A percentile compares a stretch with the other conserved stretches of the same genome.
These are phyloP conservation scores for Trachops cirrhosus DNA, from an alignment of 2,797 vertebrate species.

Conservation along the genomic window DNA sequence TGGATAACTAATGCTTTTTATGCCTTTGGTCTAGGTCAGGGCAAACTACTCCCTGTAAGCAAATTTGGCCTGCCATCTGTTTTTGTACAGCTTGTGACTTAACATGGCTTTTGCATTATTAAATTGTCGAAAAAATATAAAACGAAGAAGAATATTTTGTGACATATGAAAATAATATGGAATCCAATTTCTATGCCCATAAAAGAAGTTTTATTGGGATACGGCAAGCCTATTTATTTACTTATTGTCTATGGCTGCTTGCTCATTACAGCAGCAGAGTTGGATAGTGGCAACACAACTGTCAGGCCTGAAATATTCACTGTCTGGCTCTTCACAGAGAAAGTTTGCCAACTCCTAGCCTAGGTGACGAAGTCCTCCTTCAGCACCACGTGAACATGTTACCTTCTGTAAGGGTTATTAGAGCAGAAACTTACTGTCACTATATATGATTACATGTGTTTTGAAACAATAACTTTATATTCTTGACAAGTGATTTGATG, in stretches of 20 bases:
- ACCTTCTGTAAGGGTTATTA: slow-evolving; percentile 36
- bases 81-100: slow-evolving; percentile 3
- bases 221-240: background rate
- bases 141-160: background rate
- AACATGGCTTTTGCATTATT: slow-evolving; percentile 8
- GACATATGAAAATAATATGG: background rate
- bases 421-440: slow-evolving; percentile 43
- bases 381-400: slow-evolving; percentile 49
- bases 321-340: background rate
- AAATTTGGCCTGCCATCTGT: background rate
- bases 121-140: background rate
- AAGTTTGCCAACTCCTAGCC: background rate
- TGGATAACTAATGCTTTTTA: slow-evolving; percentile 37
- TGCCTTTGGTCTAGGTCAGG: slow-evolving; percentile 44
- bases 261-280: background rate
- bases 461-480: background rate
- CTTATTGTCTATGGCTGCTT: background rate
- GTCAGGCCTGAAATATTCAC: background rate
- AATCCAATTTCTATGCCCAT: background rate
- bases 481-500: slow-evolving; percentile 29
- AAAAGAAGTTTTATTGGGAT: background rate
- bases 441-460: slow-evolving; percentile 49
- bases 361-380: slow-evolving; percentile 52
- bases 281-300: background rate
- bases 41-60: background rate